Evolutionary conservation across 2,888 invertebrate species (phyloP).

Genomic region (Andrena chrysosceles): DNA sequence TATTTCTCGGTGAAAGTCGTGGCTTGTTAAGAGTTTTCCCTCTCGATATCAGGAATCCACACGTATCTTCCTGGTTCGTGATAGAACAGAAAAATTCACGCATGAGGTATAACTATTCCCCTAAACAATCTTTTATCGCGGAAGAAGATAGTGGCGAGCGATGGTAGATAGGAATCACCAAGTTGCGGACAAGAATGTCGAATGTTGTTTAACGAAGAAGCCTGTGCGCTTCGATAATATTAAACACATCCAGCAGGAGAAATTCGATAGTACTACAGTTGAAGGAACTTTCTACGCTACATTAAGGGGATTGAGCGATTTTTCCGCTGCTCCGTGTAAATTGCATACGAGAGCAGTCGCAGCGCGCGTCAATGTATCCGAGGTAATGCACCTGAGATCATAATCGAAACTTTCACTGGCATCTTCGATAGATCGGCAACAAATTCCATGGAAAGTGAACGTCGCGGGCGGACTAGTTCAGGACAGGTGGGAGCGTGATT

Average conservation of each 20-base stretch:
- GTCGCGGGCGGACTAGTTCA: slow-evolving; percentile 29
- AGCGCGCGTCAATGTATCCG: background rate
- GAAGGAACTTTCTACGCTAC: slow-evolving; percentile 32
- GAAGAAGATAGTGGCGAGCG: too few species aligned
- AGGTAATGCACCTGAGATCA: slow-evolving; percentile 25
- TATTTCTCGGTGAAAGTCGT: slow-evolving; percentile 40
- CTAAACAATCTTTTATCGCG: too few species aligned
- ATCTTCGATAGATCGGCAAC: slow-evolving; percentile 54
- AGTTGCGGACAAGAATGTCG: background rate
- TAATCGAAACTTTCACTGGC: slow-evolving; percentile 67
- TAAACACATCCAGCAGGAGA: background rate
- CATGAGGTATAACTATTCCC: too few species aligned
- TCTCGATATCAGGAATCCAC: background rate
- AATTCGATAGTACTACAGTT: background rate
- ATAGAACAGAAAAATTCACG: too few species aligned
- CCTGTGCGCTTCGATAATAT: background rate
- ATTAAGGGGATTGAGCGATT: background rate
- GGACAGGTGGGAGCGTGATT: slow-evolving; percentile 25
- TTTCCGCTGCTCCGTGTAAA: slow-evolving; percentile 7
- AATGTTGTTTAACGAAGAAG: background rate
- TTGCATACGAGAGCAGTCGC: background rate
- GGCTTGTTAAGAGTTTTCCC: background rate
- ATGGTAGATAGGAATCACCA: too few species aligned
- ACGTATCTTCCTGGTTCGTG: background rate
- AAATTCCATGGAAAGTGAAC: slow-evolving; percentile 67